Percentiles rank a stretch among this genome's conserved stretches.
Conservation (phyloP, 2,888 invertebrate genomes). For the Miltochrista miniata region DNA sequence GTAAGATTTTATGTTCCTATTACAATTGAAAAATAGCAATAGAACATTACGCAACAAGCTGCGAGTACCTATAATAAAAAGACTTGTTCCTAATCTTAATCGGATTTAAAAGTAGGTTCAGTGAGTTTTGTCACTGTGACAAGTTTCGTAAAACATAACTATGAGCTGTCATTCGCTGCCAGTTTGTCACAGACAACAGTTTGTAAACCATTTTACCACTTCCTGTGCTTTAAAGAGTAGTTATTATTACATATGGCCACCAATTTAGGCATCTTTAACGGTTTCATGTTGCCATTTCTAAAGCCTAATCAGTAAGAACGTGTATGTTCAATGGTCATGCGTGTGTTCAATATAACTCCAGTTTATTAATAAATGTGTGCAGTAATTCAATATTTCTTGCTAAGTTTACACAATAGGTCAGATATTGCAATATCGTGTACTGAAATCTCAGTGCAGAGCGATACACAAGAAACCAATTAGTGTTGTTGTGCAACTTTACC, state of each 20-base stretch:
- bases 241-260: background rate
- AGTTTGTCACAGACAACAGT: too few relatives aligned
- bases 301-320: background rate
- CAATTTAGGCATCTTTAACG: slow-evolving; percentile 4
- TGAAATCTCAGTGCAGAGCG: slow-evolving; percentile 30
- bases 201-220: slow-evolving; percentile 2
- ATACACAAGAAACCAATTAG: slow-evolving; percentile 27
- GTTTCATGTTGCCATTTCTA: background rate
- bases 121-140: background rate
- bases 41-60: too few relatives aligned
- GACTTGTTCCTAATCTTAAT: too few relatives aligned
- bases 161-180: too few relatives aligned
- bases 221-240: background rate
- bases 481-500: slow-evolving; percentile 8
- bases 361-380: background rate
- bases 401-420: slow-evolving; percentile 33
- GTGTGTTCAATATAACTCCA: background rate
- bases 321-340: background rate
- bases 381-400: background rate
- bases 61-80: too few relatives aligned
- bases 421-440: slow-evolving; percentile 20
- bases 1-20: too few relatives aligned
- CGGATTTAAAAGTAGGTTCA: too few relatives aligned
- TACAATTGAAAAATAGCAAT: too few relatives aligned
- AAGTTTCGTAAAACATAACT: slow-evolving; percentile 12